Evolutionary conservation across 1,140 invertebrate genomes (phyloP).

Genomic region (Drosophila nigrodunni): DNA sequence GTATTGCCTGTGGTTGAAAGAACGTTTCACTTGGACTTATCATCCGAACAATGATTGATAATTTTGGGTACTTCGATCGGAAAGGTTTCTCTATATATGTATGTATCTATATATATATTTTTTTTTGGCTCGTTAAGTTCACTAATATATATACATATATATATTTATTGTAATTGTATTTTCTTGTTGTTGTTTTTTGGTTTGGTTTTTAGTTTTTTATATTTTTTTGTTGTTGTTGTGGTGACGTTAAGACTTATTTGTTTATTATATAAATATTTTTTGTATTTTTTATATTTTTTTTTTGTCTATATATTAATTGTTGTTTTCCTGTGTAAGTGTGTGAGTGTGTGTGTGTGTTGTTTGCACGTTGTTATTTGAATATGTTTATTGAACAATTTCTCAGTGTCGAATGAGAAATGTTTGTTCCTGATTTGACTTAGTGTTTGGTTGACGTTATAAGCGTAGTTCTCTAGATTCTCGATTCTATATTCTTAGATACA

Average conservation of each 20-base stretch:
- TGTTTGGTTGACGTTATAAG: constrained; percentile 57
- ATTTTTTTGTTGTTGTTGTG: constrained; percentile 26
- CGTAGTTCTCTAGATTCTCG: constrained; percentile 67
- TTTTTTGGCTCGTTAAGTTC: constrained; percentile 8
- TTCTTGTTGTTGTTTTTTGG: background rate
- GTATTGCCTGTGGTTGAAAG: constrained; percentile 5
- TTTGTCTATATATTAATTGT: constrained; percentile 20
- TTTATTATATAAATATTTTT: background rate
- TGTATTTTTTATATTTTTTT: constrained; percentile 20
- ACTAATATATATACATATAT: constrained; percentile 3
- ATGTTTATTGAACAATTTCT: constrained; percentile 52
- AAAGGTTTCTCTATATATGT: constrained; percentile 23
- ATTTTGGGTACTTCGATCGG: constrained; percentile 29
- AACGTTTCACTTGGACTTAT: constrained; percentile 38
- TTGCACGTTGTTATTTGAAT: constrained; percentile 39
- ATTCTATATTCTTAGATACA: constrained; percentile 14
- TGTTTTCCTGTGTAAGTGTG: background rate
- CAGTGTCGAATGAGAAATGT: constrained; percentile 58
- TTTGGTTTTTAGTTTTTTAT: constrained; percentile 12
- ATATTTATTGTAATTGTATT: background rate
- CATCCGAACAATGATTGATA: constrained; percentile 52
- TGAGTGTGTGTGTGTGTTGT: constrained; percentile 19
- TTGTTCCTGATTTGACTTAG: constrained; percentile 38
- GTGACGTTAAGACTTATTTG: constrained; percentile 7
- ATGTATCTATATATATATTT: constrained; percentile 14